Base-by-base conservation (phyloP, 2,113 vertebrate genomes). In the Coryphaenoides rupestris region DNA sequence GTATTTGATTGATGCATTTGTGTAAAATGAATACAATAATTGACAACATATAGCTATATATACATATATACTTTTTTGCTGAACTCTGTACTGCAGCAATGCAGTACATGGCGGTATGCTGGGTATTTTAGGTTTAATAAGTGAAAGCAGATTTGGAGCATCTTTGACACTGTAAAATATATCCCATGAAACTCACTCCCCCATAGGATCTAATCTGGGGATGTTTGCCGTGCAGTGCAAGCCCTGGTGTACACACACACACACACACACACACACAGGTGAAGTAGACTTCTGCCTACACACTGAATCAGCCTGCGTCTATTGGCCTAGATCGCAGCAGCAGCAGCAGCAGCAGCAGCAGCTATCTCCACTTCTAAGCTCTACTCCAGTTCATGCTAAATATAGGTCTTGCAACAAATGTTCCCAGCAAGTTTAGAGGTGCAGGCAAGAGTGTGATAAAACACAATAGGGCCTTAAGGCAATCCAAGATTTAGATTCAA, bases 271-370 rank as follows among this genome's bases (percentile, higher is more conserved):
- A 63, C 63, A 65, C 24, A 55, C 69, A 70, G 66, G 61, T 74
- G 26, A 56, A 63, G 57, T 19, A 63, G 66, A 21, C 61, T 26
- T 70, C 60, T 69, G 71, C 69, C 70, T 64, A 68, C 65, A 67
- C 70, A 65, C 10, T 55, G 70, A 72, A 55, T 74, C 33, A 70
- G 40, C 50, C 62, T 63, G 62, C 22, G 69, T 63, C 76, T 71
- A 66, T 57, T 87, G 77, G 73, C 83, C 83, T 84, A 82, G 65
- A 84, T 89, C 84, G 61, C 52, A 64, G 62, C 55, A 63, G 60
- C 40, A 73, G 69, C 78, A 63, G 60, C 72, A 84, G 72, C 69
- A 74, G 63, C 33, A n/a, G n/a, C n/a, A n/a, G n/a, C 46, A 52
- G 64, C 74, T 16, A 19, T 60, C 33, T 77, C 52, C 58, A 71